Evolutionary conservation across 2,888 invertebrate genomes (phyloP).

Genomic region (Pammene fasciana): DNA sequence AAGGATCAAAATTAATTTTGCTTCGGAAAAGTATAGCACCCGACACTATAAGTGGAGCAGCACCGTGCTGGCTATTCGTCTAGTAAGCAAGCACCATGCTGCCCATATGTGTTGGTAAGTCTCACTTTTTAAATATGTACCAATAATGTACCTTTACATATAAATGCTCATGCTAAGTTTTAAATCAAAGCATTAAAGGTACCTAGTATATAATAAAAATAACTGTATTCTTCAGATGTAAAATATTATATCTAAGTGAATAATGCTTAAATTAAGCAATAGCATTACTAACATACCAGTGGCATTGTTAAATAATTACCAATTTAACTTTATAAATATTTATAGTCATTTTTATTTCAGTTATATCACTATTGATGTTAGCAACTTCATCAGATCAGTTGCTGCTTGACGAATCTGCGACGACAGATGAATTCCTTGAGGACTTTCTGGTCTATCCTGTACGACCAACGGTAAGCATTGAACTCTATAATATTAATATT

Average conservation of each 20-base stretch:
- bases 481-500: not conserved
- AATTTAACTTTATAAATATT: no score
- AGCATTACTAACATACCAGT: no score
- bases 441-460: slow-evolving; percentile 52
- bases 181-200: not conserved
- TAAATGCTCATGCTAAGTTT: not conserved
- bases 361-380: slow-evolving; percentile 44
- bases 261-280: no score
- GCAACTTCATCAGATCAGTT: slow-evolving; percentile 47
- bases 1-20: slow-evolving; percentile 59
- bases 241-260: no score
- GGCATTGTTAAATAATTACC: no score
- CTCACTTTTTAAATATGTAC: not conserved
- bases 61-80: slow-evolving; percentile 41
- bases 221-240: no score
- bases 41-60: slow-evolving; percentile 66
- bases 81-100: slow-evolving; percentile 52
- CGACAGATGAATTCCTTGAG: slow-evolving; percentile 43
- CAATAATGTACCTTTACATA: not conserved
- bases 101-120: slow-evolving; percentile 56
- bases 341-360: slow-evolving; percentile 40
- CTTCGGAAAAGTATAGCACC: slow-evolving; percentile 54
- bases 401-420: slow-evolving; percentile 44
- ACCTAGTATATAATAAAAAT: no score
- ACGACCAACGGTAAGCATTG: slow-evolving; percentile 52